Percentiles rank a stretch among this genome's conserved stretches.
These are phyloP conservation scores for Beaufortia kweichowensis DNA, from an alignment of 2,113 vertebrate species.

Conservation along the genomic window DNA sequence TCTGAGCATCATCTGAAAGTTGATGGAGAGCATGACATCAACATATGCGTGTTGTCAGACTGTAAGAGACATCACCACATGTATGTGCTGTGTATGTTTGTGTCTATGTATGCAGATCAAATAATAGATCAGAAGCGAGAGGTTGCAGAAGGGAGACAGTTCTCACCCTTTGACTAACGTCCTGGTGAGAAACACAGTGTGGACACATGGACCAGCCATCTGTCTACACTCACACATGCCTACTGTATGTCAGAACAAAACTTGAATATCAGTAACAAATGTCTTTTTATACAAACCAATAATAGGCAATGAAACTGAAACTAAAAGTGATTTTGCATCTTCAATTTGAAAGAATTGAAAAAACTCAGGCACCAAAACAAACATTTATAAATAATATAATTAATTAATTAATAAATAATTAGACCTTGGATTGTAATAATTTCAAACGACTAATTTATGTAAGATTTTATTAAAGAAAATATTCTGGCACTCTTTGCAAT, in stretches of 20 bases:
- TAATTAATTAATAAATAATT: too few species aligned
- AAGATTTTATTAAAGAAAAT: constrained; percentile 20
- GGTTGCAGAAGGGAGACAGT: neutral
- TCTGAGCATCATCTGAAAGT: too few species aligned
- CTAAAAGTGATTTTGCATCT: neutral
- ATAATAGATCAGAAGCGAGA: neutral
- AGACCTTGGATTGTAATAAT: constrained; percentile 18
- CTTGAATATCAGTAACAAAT: neutral
- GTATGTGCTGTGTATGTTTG: neutral
- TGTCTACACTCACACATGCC: constrained; percentile 47
- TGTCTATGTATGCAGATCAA: neutral
- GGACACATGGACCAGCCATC: constrained; percentile 55
- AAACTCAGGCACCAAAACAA: neutral
- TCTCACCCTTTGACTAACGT: constrained; percentile 27
- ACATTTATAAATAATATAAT: constrained; percentile 12
- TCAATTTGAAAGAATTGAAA: neutral
- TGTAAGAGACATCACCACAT: neutral
- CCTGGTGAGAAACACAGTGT: constrained; percentile 35
- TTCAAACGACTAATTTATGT: constrained; percentile 8
- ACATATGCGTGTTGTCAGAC: neutral
- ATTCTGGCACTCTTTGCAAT: too few species aligned
- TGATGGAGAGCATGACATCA: too few species aligned
- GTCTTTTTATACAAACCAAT: neutral
- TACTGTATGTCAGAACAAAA: neutral
- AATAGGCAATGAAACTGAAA: neutral